Evolutionary conservation across 2,797 vertebrate genomes (phyloP), one percentile per base, ranked within the genome.

Genomic region (Acanthurus leucopareius): DNA sequence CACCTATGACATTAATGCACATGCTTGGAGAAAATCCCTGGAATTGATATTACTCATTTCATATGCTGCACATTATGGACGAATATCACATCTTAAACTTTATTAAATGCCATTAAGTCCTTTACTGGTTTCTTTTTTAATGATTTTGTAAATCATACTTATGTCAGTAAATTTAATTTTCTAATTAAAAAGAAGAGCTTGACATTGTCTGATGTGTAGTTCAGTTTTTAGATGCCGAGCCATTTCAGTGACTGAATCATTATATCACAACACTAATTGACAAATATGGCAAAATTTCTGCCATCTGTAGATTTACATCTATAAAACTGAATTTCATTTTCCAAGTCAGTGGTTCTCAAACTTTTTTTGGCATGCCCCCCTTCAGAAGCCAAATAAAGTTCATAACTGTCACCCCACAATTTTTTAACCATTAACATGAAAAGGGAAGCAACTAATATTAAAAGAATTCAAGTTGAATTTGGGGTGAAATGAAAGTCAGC

Each of bases 1-100:
- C 88, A 86, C 86, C 88, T 69, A 25, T 67, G 68, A 79, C 22
- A 1, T 40, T 42, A 84, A 80, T 53, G 53, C 19, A 87, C 69
- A 69, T 20, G 51, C 56, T 63, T 15, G 17, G 13, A 63, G 32
- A 73, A 59, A 53, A 45, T 83, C 16, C 38, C 28, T 35, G 25
- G n/a, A 77, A 69, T 32, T 32, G 3, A 38, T 22, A 22, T 25
- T 19, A 38, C 40, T 52, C 2, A 42, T 6, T 25, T 58, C 75
- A 65, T 63, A 6, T 62, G 14, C 73, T 64, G 42, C 7, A 63
- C 3, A 40, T 49, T 7, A 45, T 4, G 4, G 13, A 65, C 54
- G 0, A 61, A 66, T 20, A 58, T 54, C 64, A 52, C 3, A 48
- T 25, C 68, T 68, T 32, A 28, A 49, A 69, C 65, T 10, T 58